Evolutionary conservation across 2,113 vertebrate genomes (phyloP).

Genomic region (Callocephalon fimbriatum): DNA sequence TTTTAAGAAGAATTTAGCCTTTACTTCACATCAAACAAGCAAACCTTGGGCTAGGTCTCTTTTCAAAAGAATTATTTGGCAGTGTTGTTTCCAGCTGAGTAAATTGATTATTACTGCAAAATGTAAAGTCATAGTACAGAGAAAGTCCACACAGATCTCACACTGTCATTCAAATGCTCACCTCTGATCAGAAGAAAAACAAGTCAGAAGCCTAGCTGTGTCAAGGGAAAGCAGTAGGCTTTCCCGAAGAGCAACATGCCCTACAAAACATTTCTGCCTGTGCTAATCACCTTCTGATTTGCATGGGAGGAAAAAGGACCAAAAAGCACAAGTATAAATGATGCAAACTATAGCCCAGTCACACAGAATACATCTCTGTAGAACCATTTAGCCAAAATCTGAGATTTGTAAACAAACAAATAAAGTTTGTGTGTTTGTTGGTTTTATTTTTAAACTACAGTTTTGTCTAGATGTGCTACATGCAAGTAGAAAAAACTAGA

Average conservation of each 20-base stretch:
- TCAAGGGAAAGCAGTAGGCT: not conserved
- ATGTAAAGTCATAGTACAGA: not conserved
- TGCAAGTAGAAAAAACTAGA: not conserved
- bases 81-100: not conserved
- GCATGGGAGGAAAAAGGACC: not conserved
- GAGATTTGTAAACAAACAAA: not conserved
- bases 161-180: not conserved
- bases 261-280: not conserved
- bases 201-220: not conserved
- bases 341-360: not conserved
- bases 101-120: not conserved
- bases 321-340: not conserved
- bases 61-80: not conserved
- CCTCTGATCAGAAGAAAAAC: not conserved
- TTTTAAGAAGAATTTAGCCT: not conserved
- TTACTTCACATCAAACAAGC: not conserved
- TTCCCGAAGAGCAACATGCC: not conserved
- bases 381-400: not conserved
- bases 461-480: not conserved
- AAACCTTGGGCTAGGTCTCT: not conserved
- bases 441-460: not conserved
- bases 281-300: not conserved
- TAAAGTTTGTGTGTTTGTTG: accelerated
- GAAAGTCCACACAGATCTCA: not conserved
- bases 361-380: not conserved